phyloP scores from a whole-genome alignment of 2,888 invertebrate species.

The Amphipoea oculea region DNA sequence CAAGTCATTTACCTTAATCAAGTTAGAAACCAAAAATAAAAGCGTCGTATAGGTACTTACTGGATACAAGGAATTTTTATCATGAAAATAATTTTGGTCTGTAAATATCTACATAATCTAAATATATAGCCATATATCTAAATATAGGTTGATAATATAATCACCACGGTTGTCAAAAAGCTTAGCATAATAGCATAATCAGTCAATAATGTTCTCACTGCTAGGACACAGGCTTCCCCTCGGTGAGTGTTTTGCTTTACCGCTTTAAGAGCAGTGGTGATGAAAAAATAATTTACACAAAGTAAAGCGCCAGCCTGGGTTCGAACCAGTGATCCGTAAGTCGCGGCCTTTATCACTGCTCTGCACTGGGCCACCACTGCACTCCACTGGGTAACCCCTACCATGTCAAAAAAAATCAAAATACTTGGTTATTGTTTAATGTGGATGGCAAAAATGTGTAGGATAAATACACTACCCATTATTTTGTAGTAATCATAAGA shows the following conservation, averaged over 20 bases:
- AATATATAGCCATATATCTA: neutral
- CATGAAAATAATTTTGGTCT: neutral
- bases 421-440: neutral
- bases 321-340: neutral
- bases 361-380: neutral
- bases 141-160: neutral
- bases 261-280: neutral
- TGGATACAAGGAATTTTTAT: neutral
- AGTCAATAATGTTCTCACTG: neutral
- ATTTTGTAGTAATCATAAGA: neutral
- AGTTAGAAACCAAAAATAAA: conserved; percentile 29
- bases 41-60: neutral
- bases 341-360: too few relatives aligned
- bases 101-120: neutral
- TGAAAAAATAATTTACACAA: conserved; percentile 3
- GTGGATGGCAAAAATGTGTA: neutral
- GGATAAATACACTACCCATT: neutral
- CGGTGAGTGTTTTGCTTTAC: neutral
- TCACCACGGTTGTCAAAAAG: neutral
- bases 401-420: neutral
- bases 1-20: conserved; percentile 49
- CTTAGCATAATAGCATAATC: neutral
- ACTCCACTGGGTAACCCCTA: neutral
- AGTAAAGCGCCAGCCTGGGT: neutral
- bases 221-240: neutral